phyloP scores from a whole-genome alignment of 2,113 vertebrate species.

The Microcebus murinus region DNA sequence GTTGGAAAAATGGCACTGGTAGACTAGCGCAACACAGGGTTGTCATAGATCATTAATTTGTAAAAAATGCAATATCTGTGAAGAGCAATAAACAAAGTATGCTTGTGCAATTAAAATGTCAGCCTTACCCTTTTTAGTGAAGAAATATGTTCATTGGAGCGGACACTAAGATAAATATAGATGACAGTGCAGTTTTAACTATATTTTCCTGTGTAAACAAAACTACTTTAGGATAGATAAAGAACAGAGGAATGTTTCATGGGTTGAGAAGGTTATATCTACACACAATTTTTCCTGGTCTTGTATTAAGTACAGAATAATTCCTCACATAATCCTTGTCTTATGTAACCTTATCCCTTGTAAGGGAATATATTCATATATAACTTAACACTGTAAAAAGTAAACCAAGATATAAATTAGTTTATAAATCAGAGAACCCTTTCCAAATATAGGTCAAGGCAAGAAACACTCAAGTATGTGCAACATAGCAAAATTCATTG shows the following conservation, averaged over 20 bases:
- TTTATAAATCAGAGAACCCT: background rate
- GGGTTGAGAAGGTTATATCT: background rate
- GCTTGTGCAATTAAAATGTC: background rate
- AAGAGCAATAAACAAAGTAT: background rate
- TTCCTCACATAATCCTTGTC: background rate
- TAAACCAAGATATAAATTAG: background rate
- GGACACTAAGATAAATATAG: background rate
- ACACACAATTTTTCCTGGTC: background rate
- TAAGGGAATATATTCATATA: background rate
- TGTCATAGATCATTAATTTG: background rate
- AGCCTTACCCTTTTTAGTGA: background rate
- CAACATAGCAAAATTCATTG: background rate
- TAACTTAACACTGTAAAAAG: background rate
- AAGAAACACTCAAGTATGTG: background rate
- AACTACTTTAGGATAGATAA: background rate
- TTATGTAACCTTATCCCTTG: background rate
- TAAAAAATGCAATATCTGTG: background rate
- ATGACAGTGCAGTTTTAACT: background rate
- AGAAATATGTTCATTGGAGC: background rate
- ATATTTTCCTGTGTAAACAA: background rate
- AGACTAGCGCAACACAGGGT: background rate
- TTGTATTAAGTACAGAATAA: background rate
- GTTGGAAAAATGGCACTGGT: background rate
- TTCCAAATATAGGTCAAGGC: background rate
- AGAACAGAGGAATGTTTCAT: background rate